These are phyloP conservation scores for Eristalis arbustorum DNA, from an alignment of 2,888 invertebrate genomes.

Conservation along the genomic window DNA sequence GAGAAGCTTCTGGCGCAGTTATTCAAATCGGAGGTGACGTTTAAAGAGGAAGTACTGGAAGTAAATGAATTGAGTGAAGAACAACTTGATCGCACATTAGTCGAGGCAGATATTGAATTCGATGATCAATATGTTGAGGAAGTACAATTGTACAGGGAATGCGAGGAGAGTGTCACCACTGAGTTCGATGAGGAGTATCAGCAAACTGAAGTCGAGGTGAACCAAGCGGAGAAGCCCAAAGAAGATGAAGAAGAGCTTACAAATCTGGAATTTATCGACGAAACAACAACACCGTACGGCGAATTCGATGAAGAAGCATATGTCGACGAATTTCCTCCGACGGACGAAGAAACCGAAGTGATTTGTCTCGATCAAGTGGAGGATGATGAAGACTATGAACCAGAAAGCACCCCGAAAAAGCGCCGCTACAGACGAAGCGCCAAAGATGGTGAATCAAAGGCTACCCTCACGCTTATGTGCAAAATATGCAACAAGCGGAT, in stretches of 20 bases:
- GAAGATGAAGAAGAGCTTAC: background rate
- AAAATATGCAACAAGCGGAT: conserved; percentile 64
- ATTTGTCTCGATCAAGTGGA: background rate
- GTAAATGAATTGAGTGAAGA: conserved; percentile 8
- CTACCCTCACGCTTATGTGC: conserved; percentile 43
- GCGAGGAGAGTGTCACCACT: conserved; percentile 21
- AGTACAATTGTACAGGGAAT: conserved; percentile 11
- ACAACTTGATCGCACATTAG: background rate
- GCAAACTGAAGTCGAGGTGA: conserved; percentile 20
- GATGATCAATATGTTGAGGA: conserved; percentile 58
- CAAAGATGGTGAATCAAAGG: conserved; percentile 50
- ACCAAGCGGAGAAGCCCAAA: conserved; percentile 4
- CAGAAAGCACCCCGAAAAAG: conserved; percentile 23
- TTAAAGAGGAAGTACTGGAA: conserved; percentile 41
- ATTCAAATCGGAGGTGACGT: conserved; percentile 33
- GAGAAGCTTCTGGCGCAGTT: conserved; percentile 55
- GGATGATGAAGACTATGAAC: conserved; percentile 25
- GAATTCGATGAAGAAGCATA: conserved; percentile 57
- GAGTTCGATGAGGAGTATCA: background rate
- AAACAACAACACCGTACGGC: conserved; percentile 15
- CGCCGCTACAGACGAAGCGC: conserved; percentile 29
- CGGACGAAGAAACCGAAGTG: conserved; percentile 21
- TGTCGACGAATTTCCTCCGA: conserved; percentile 24
- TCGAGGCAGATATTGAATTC: conserved; percentile 26
- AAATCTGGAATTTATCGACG: conserved; percentile 51